These are phyloP conservation scores for Amphipoea lucens DNA, from an alignment of 2,888 invertebrate genomes.

Conservation along the genomic window DNA sequence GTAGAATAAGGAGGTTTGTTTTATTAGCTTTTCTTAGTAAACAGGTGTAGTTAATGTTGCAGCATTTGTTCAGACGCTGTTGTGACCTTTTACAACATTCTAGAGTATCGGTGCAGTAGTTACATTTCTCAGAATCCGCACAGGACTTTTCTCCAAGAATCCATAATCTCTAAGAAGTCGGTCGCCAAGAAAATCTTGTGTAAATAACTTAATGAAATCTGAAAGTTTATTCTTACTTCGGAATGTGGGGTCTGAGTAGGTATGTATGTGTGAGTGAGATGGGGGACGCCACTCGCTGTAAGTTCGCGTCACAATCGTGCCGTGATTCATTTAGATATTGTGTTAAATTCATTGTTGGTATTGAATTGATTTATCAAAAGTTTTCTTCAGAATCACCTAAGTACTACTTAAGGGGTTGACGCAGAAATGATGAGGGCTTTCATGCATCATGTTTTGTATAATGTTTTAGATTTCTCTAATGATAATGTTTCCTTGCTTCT, in stretches of 20 bases:
- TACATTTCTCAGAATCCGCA: neutral
- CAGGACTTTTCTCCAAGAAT: neutral
- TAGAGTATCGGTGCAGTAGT: neutral
- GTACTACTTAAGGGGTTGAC: neutral
- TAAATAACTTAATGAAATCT: slow-evolving; percentile 41
- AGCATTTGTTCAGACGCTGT: slow-evolving; percentile 11
- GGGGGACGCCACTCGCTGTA: neutral
- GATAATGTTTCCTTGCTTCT: neutral
- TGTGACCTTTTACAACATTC: slow-evolving; percentile 7
- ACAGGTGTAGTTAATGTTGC: slow-evolving; percentile 52
- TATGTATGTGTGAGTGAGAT: slow-evolving; percentile 11
- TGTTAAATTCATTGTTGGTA: neutral
- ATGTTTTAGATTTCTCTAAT: neutral
- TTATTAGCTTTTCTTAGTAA: slow-evolving; percentile 42
- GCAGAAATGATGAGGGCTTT: neutral
- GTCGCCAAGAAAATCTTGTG: slow-evolving; percentile 37
- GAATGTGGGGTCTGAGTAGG: slow-evolving; percentile 8
- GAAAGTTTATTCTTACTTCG: slow-evolving; percentile 36
- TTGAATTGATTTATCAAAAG: slow-evolving; percentile 1
- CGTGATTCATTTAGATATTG: slow-evolving; percentile 4
- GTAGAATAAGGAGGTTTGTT: slow-evolving; percentile 29
- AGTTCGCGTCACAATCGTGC: neutral
- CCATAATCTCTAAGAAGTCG: slow-evolving; percentile 3
- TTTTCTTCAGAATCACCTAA: neutral
- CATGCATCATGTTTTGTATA: neutral